A percentile compares a stretch with the other conserved stretches of the same genome.
These are phyloP conservation scores for Vidua chalybeata DNA, from an alignment of 2,113 vertebrate genomes.

Conservation along the genomic window DNA sequence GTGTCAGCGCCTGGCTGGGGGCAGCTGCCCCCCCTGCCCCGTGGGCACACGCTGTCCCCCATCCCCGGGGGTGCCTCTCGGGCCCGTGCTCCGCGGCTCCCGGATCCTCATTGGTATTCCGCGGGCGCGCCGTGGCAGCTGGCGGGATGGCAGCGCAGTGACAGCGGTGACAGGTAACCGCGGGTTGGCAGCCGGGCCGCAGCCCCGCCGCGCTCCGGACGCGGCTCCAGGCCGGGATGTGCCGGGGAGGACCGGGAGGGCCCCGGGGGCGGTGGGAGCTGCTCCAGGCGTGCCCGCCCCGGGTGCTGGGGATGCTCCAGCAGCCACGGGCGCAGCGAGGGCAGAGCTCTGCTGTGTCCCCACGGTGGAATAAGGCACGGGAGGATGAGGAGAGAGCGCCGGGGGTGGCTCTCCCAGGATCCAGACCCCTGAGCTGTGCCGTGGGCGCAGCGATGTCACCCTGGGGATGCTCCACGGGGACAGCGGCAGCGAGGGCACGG, in stretches of 20 bases:
- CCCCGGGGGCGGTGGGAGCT: neutral
- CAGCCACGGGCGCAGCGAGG: neutral
- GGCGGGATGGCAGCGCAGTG: conserved; percentile 13
- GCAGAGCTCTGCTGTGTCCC: neutral
- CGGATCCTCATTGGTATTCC: conserved; percentile 53
- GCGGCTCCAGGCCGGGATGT: accelerated
- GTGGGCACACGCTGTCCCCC: neutral
- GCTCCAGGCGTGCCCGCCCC: neutral
- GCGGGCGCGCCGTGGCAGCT: conserved; percentile 38
- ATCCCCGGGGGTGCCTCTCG: neutral
- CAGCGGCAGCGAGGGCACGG: neutral
- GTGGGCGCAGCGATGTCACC: neutral
- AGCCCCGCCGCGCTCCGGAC: neutral
- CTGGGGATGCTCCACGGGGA: neutral
- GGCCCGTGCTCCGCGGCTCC: neutral
- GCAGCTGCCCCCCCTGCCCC: neutral
- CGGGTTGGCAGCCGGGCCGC: neutral
- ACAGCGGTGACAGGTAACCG: conserved; percentile 63
- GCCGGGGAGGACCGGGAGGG: accelerated
- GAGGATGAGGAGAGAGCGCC: neutral
- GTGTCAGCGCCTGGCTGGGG: neutral
- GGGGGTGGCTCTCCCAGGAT: neutral
- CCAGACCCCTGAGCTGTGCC: neutral
- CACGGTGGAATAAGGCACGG: accelerated
- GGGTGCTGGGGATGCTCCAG: neutral